Evolutionary conservation across 1,140 invertebrate species (phyloP).

Genomic region (Macrocentrus cingulum): DNA sequence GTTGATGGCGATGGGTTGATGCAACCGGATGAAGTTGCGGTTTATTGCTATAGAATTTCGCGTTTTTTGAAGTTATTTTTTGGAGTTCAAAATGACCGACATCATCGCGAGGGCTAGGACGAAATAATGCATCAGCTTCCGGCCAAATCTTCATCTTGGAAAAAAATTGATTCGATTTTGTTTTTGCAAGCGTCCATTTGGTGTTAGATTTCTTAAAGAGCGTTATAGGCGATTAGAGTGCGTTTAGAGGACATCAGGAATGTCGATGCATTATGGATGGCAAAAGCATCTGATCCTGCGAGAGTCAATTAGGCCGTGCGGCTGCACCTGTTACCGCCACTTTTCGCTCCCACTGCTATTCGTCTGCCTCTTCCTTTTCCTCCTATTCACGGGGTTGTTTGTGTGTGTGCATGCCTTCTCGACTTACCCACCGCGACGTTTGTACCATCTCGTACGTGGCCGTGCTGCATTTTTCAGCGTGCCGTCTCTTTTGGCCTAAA

Average conservation of each 20-base stretch:
- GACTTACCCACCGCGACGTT: conserved; percentile 30
- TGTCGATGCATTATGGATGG: conserved; percentile 41
- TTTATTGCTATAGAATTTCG: conserved; percentile 27
- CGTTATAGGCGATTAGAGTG: conserved; percentile 33
- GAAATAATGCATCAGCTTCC: conserved; percentile 21
- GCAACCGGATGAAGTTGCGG: conserved; percentile 32
- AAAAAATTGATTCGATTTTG: neutral
- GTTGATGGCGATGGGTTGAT: no score
- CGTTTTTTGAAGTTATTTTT: conserved; percentile 12
- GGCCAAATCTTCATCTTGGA: neutral
- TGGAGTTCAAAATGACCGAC: neutral
- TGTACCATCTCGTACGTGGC: no score
- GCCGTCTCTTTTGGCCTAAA: no score
- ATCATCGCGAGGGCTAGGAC: no score
- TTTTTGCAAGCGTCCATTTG: neutral
- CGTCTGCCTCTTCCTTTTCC: conserved; percentile 21
- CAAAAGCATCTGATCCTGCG: conserved; percentile 33
- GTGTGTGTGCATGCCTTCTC: conserved; percentile 28
- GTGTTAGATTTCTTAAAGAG: neutral
- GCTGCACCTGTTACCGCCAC: conserved; percentile 26
- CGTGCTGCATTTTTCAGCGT: no score
- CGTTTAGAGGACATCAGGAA: conserved; percentile 35
- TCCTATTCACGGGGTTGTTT: no score
- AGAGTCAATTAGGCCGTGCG: conserved; percentile 38
- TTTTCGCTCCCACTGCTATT: conserved; percentile 18